Percentiles rank a stretch among this genome's conserved stretches.
These are phyloP conservation scores for Malacosoma neustria DNA, from an alignment of 2,888 invertebrate species.

Conservation along the genomic window DNA sequence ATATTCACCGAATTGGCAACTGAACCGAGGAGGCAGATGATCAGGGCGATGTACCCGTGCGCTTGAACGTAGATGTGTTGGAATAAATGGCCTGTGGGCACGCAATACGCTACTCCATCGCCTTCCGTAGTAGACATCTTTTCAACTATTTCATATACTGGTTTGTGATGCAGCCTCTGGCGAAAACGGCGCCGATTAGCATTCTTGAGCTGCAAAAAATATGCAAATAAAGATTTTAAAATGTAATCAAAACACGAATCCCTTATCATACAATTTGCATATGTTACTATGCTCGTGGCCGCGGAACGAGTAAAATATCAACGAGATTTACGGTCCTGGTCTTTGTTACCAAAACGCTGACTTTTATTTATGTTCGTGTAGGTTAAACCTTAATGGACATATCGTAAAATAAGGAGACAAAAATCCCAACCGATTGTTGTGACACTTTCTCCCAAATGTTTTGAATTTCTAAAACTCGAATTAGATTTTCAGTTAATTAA, in stretches of 20 bases:
- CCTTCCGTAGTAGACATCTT: constrained; percentile 24
- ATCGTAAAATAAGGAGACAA: neutral
- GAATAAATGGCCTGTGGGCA: constrained; percentile 73
- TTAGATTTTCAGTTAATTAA: too few species aligned
- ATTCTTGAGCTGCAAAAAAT: neutral
- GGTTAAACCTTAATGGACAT: constrained; percentile 11
- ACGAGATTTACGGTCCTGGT: constrained; percentile 16
- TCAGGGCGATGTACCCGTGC: constrained; percentile 89
- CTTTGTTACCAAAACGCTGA: constrained; percentile 16
- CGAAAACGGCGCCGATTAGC: neutral
- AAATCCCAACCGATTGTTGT: neutral
- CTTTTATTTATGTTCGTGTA: constrained; percentile 24
- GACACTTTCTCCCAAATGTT: constrained; percentile 6
- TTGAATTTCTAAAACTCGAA: too few species aligned
- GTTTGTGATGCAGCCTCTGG: neutral
- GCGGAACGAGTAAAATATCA: constrained; percentile 7
- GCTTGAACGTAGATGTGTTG: constrained; percentile 78
- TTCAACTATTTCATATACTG: neutral
- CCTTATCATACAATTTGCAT: neutral
- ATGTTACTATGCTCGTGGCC: neutral
- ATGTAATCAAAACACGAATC: neutral
- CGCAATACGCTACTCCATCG: constrained; percentile 56
- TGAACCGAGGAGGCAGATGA: constrained; percentile 92
- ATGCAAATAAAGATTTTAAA: too few species aligned
- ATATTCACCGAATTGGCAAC: constrained; percentile 93